Conservation (phyloP, 2,888 invertebrate genomes). For the Tachina fera region DNA sequence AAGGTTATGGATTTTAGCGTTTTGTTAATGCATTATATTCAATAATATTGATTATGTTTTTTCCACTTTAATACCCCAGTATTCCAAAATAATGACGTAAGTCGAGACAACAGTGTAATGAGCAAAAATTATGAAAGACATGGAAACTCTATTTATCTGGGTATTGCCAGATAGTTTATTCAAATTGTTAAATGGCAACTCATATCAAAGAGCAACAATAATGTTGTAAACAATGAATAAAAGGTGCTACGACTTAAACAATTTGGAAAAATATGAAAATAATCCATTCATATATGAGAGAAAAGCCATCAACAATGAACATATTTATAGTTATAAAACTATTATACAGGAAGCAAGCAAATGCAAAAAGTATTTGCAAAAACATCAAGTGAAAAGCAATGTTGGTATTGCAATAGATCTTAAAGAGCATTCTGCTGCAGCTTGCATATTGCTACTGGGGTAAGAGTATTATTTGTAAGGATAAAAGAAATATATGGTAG, state of each 20-base stretch:
- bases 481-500: no score
- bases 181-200: no score
- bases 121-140: no score
- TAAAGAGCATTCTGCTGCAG: constrained; percentile 74
- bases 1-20: no score
- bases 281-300: constrained; percentile 65
- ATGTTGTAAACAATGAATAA: constrained; percentile 17
- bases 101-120: no score
- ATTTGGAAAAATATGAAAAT: constrained; percentile 49
- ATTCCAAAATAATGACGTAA: no score
- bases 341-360: constrained; percentile 68
- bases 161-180: no score
- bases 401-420: constrained; percentile 76
- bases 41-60: no score
- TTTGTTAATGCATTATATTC: no score
- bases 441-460: constrained; percentile 75
- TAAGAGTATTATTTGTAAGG: constrained; percentile 64
- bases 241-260: constrained; percentile 32
- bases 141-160: no score
- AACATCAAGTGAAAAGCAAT: constrained; percentile 62
- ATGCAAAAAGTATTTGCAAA: constrained; percentile 69
- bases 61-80: no score
- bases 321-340: constrained; percentile 70
- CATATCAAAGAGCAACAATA: no score
- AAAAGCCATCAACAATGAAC: constrained; percentile 71